These are phyloP conservation scores for Rhegmatorhina hoffmannsi DNA, from an alignment of 2,113 vertebrate species.

Conservation along the genomic window DNA sequence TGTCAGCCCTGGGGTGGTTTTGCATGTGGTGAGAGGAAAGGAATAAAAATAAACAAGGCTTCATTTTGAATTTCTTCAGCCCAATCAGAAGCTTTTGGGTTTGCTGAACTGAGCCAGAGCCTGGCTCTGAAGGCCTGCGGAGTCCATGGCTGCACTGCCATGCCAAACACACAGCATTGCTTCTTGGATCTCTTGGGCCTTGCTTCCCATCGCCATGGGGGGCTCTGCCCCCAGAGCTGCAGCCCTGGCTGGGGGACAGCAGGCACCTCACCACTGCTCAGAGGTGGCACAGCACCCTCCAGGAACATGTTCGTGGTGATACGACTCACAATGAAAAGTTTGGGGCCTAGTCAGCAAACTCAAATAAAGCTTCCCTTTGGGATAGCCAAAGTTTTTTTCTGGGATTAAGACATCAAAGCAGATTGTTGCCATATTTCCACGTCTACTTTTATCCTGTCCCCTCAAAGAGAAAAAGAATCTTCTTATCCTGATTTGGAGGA, in stretches of 20 bases:
- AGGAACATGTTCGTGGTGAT: background rate
- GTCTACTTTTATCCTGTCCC: background rate
- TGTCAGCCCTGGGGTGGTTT: background rate
- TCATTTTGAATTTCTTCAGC: background rate
- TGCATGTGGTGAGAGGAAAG: background rate
- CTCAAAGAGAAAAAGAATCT: background rate
- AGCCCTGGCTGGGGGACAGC: background rate
- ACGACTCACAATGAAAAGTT: background rate
- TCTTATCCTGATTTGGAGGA: background rate
- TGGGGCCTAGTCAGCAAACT: background rate
- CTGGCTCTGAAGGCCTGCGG: background rate
- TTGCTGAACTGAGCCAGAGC: background rate
- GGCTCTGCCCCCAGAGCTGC: background rate
- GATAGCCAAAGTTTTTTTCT: background rate
- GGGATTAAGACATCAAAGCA: background rate
- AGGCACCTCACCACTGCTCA: background rate
- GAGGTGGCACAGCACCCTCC: background rate
- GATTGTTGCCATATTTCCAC: background rate
- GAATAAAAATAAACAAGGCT: background rate
- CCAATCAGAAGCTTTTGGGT: background rate
- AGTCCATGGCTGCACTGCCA: rapidly evolving
- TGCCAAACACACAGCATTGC: background rate
- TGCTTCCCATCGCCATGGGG: background rate
- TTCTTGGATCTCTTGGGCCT: background rate
- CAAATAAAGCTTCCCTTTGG: background rate